phyloP scores from a whole-genome alignment of 2,888 invertebrate genomes.

The Leistus spinibarbis region DNA sequence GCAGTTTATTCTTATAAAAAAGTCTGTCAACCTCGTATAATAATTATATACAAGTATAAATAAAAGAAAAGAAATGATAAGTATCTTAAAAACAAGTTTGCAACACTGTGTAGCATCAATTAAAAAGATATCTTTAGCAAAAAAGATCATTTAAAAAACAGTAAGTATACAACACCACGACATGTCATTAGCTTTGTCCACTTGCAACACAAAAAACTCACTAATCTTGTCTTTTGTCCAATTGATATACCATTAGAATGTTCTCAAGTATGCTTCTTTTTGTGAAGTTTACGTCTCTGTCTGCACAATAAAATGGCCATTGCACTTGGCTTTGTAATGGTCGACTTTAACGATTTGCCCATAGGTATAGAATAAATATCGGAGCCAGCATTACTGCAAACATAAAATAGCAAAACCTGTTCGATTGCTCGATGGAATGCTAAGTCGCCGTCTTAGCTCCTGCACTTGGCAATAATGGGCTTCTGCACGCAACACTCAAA shows the following conservation, averaged over 20 bases:
- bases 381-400: constrained; percentile 12
- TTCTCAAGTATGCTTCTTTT: too few relatives aligned
- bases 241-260: neutral
- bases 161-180: neutral
- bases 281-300: neutral
- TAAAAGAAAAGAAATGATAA: neutral
- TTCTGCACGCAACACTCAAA: constrained; percentile 5
- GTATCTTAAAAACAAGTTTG: neutral
- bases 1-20: too few relatives aligned
- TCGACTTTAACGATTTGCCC: neutral
- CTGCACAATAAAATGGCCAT: neutral
- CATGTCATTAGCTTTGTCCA: neutral
- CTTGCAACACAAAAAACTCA: neutral
- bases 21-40: too few relatives aligned
- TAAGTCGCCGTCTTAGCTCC: neutral
- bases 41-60: too few relatives aligned
- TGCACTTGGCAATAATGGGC: neutral
- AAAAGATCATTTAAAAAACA: neutral
- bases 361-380: neutral
- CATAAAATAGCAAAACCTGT: constrained; percentile 38
- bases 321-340: neutral
- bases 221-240: neutral
- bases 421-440: constrained; percentile 28
- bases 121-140: neutral
- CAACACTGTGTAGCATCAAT: neutral